Conservation (phyloP, 2,113 vertebrate species). For the Meleagris gallopavo region DNA sequence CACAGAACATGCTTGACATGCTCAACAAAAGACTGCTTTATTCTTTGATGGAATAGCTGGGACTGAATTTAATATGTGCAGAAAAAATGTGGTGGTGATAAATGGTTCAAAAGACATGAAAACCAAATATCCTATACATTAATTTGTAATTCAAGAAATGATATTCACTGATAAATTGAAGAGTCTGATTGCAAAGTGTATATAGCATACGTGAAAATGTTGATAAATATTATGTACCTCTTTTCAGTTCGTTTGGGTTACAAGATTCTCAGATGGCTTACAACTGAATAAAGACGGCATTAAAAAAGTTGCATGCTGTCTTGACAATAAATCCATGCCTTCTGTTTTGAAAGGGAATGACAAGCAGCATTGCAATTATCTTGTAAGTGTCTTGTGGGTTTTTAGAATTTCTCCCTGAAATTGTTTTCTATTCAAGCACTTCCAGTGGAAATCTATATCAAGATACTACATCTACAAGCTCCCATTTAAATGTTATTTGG, state of each 20-base stretch:
- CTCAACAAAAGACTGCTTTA: not conserved
- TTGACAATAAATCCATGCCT: not conserved
- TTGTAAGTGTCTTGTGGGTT: not conserved
- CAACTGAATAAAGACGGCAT: not conserved
- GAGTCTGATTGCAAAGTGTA: fast-evolving
- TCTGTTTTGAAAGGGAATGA: constrained; percentile 32
- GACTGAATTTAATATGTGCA: not conserved
- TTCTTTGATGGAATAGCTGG: not conserved
- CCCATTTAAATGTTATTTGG: constrained; percentile 62
- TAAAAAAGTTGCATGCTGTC: not conserved
- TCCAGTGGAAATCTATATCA: constrained; percentile 40
- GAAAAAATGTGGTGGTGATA: not conserved
- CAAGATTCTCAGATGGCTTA: not conserved
- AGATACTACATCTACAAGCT: constrained; percentile 33
- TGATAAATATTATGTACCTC: not conserved
- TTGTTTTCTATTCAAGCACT: constrained; percentile 5
- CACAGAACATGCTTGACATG: not conserved
- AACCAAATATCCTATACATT: not conserved
- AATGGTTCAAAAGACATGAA: not conserved
- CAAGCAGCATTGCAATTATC: not conserved
- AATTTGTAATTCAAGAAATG: not conserved
- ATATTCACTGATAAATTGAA: not conserved
- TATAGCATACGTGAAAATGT: not conserved
- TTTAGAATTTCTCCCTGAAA: constrained; percentile 39
- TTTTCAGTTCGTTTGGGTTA: not conserved